Conservation (phyloP, 1,140 invertebrate species). For the Pectinophora gossypiella region DNA sequence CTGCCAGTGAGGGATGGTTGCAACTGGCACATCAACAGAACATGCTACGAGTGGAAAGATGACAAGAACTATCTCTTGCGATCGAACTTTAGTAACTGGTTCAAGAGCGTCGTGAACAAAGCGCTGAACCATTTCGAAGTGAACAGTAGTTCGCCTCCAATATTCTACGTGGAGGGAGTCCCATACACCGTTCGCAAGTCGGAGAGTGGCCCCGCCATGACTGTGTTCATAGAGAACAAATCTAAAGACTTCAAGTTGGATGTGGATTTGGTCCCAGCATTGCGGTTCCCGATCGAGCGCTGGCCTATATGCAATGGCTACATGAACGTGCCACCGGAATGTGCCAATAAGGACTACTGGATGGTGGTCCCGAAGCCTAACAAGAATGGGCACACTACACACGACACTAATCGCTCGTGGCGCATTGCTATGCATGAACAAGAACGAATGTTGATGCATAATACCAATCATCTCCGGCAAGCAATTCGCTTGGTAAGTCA, state of each 20-base stretch:
- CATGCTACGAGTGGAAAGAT: slow-evolving; percentile 41
- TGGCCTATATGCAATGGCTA: slow-evolving; percentile 36
- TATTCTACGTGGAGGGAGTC: slow-evolving; percentile 17
- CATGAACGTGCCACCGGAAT: slow-evolving; percentile 25
- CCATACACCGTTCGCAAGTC: slow-evolving; percentile 31
- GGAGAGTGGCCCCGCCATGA: slow-evolving; percentile 69
- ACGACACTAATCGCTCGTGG: slow-evolving; percentile 42
- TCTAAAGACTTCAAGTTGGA: slow-evolving; percentile 32
- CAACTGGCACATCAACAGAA: slow-evolving; percentile 36
- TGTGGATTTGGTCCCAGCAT: slow-evolving; percentile 67
- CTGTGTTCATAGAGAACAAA: slow-evolving; percentile 36
- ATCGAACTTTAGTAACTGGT: slow-evolving; percentile 56
- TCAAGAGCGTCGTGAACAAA: slow-evolving; percentile 49
- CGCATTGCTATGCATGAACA: slow-evolving; percentile 47
- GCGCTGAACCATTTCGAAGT: slow-evolving; percentile 25
- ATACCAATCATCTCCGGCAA: slow-evolving; percentile 32
- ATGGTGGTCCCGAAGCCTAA: slow-evolving; percentile 51
- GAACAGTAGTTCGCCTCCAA: background rate
- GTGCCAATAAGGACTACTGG: slow-evolving; percentile 32
- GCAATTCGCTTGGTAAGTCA: slow-evolving; percentile 40
- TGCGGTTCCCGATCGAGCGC: slow-evolving; percentile 48
- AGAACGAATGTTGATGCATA: slow-evolving; percentile 38
- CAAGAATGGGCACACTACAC: slow-evolving; percentile 16
- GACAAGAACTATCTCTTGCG: slow-evolving; percentile 45
- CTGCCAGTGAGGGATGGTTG: slow-evolving; percentile 28